Evolutionary conservation across 35 echinoderm and acorn worm species (phyloP), one percentile per base, ranked within the genome.

Genomic region (Hemicentrotus pulcherrimus): DNA sequence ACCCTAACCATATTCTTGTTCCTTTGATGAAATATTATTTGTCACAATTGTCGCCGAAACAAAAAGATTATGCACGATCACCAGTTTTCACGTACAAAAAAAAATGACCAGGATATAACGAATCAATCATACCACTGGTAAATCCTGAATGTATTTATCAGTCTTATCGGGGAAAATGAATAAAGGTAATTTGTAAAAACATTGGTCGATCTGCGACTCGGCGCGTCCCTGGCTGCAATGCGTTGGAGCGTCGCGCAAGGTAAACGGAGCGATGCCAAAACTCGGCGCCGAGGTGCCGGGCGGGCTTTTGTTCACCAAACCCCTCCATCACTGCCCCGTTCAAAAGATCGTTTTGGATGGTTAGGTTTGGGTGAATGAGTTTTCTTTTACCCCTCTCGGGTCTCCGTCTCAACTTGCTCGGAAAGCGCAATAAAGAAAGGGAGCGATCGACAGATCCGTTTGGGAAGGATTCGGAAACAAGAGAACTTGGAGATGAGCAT

Each of bases 241-340:
- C 28, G 87, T 89, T 90, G 5, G 88, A 90, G 88, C 88, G 19
- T 9, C 32, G 31, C 16, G 46, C 52, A 47, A 32, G 19, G 32
- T 90, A 90, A 47, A 78, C 88, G 88, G 88, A 90, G 88, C 88
- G 88, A 90, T 14, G 88, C 88, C 88, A 30, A 90, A 35, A 90
- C 6, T 90, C 31, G 88, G 88, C 88, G 88, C 88, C 88, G 88
- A 2, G 31, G 88, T 45, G 88, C 88, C 88, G 88, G 32, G 88
- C 32, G 9, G 19, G 32, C 88, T 32, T 45, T 90, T 90, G 88
- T 90, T 90, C 32, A 22, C 14, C 88, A 46, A 47, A 32, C 32
- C 88, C 32, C 32, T 90, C 88, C 32, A 90, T 90, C 31, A 90
- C 88, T 90, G 88, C 88, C 88, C 24, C 14, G 22, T 90, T 47